These are phyloP conservation scores for Loris lydekkerianus DNA, from an alignment of 2,797 vertebrate species.

Conservation along the genomic window DNA sequence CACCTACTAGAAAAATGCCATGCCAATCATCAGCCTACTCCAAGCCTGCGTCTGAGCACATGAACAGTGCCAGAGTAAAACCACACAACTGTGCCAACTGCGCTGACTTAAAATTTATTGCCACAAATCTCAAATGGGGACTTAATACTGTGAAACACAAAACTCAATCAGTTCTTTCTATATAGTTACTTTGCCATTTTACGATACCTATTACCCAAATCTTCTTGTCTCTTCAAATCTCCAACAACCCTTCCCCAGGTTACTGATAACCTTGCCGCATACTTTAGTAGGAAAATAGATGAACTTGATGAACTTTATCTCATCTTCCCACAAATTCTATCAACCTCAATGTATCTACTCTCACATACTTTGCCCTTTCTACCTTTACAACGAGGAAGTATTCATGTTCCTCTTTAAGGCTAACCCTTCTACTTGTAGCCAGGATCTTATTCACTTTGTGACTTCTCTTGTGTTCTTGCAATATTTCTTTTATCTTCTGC, in stretches of 20 bases:
- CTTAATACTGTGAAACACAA: neutral
- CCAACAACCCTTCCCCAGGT: neutral
- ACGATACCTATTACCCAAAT: neutral
- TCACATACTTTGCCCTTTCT: neutral
- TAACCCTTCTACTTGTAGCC: neutral
- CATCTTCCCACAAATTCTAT: neutral
- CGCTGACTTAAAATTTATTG: neutral
- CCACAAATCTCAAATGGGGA: neutral
- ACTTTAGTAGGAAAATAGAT: constrained; percentile 9
- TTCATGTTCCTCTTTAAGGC: neutral
- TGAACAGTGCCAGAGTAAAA: neutral
- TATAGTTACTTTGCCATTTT: neutral
- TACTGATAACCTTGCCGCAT: neutral
- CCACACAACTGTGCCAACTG: neutral
- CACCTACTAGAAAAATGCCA: constrained; percentile 19
- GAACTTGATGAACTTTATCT: neutral
- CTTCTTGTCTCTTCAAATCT: neutral
- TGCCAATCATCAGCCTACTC: neutral
- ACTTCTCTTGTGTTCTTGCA: constrained; percentile 13
- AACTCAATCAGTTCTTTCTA: neutral
- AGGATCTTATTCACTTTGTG: neutral
- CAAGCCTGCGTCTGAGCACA: neutral
- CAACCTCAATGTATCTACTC: neutral
- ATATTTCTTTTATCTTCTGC: neutral
- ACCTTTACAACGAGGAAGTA: neutral